phyloP scores from a whole-genome alignment of 2,113 vertebrate species.

The Callipepla californica region DNA sequence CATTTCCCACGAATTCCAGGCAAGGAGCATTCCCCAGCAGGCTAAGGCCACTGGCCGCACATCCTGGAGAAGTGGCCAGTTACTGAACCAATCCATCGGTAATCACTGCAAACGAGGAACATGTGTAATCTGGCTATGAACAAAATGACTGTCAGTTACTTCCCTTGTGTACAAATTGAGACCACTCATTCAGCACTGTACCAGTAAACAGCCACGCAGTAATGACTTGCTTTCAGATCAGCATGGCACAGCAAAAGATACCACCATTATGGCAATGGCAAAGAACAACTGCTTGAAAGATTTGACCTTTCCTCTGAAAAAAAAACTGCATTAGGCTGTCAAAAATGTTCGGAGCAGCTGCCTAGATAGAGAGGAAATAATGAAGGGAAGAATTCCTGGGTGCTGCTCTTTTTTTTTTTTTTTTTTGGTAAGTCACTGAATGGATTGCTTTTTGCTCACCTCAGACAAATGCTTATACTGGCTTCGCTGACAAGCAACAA shows the following conservation, averaged over 20 bases:
- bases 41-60: not conserved
- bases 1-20: not conserved
- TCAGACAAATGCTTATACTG: not conserved
- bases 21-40: not conserved
- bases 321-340: not conserved
- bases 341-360: not conserved
- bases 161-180: not conserved
- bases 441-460: not conserved
- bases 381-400: not conserved
- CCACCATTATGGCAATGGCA: not conserved
- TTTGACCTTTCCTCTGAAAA: not conserved
- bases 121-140: not conserved
- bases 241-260: not conserved
- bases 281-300: not conserved
- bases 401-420: not conserved
- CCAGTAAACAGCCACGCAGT: not conserved
- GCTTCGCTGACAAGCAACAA: not conserved
- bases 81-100: not conserved
- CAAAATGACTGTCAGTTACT: not conserved
- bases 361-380: not conserved
- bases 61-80: not conserved
- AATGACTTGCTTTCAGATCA: not conserved
- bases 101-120: not conserved
- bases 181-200: not conserved
- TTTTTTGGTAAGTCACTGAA: not conserved